These are phyloP conservation scores for Lepus townsendii DNA, from an alignment of 2,797 vertebrate species.

Conservation along the genomic window DNA sequence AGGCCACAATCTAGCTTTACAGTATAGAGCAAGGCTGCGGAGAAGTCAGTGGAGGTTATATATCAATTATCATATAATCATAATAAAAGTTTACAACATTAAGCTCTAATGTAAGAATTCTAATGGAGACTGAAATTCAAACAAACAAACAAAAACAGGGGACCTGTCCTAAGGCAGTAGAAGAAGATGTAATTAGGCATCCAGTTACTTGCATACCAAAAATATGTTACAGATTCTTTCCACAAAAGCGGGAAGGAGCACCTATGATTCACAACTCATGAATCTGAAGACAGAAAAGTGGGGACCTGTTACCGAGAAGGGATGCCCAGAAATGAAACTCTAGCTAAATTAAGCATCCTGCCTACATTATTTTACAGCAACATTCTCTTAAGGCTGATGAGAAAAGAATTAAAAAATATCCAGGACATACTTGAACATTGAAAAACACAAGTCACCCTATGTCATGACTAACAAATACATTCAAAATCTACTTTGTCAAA, in stretches of 20 bases:
- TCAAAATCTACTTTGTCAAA: no score
- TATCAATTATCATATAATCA: neutral
- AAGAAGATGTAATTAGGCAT: neutral
- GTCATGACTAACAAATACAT: no score
- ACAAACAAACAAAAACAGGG: neutral
- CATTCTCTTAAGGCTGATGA: neutral
- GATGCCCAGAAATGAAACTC: neutral
- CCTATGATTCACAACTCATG: accelerated
- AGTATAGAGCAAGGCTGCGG: neutral
- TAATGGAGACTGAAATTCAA: neutral
- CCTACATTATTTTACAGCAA: neutral
- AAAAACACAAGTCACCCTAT: no score
- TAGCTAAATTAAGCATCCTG: neutral
- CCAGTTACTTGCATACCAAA: neutral
- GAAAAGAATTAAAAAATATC: neutral
- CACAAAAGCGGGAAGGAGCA: neutral
- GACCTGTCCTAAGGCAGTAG: neutral
- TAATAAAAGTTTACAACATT: neutral
- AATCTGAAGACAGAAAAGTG: neutral
- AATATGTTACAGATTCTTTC: neutral
- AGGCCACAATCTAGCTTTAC: neutral
- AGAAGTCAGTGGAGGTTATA: neutral
- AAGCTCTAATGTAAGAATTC: neutral
- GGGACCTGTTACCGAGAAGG: accelerated
- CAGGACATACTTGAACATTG: no score